Conservation (phyloP, 2,113 vertebrate species). For the Pachycephala philippinensis region DNA sequence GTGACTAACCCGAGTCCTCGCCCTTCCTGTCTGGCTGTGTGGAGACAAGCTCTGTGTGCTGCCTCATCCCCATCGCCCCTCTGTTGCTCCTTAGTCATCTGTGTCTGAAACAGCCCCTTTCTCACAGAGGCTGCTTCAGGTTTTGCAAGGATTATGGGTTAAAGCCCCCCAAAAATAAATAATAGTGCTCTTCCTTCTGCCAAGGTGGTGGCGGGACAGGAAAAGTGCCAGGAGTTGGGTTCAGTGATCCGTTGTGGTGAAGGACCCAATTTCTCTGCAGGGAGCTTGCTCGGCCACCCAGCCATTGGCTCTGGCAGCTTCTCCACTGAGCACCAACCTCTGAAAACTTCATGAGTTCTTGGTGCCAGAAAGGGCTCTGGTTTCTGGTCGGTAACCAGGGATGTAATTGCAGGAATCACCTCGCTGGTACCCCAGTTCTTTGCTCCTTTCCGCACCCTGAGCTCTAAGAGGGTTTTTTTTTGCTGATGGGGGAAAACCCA, state of each 20-base stretch:
- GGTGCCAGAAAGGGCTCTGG: neutral
- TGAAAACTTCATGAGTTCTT: conserved; percentile 3
- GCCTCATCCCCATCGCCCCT: neutral
- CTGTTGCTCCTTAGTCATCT: neutral
- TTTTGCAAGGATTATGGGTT: neutral
- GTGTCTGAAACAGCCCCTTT: neutral
- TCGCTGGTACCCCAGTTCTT: neutral
- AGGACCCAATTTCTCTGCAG: neutral
- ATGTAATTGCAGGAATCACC: neutral
- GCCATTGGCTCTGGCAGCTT: neutral
- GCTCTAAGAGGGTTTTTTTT: neutral
- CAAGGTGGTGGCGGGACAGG: neutral
- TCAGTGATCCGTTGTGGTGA: accelerated
- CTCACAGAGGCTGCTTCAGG: neutral
- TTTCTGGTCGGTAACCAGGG: neutral
- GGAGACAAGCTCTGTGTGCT: neutral
- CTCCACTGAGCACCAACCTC: neutral
- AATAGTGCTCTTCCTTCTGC: neutral
- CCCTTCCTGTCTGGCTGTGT: neutral
- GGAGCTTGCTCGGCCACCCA: neutral
- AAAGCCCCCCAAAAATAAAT: neutral
- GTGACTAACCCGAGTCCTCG: neutral
- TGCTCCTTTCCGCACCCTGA: neutral
- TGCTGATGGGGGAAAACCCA: neutral
- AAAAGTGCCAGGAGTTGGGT: neutral